These are phyloP conservation scores for Oceanodroma tethys DNA, from an alignment of 2,113 vertebrate genomes.

Conservation along the genomic window DNA sequence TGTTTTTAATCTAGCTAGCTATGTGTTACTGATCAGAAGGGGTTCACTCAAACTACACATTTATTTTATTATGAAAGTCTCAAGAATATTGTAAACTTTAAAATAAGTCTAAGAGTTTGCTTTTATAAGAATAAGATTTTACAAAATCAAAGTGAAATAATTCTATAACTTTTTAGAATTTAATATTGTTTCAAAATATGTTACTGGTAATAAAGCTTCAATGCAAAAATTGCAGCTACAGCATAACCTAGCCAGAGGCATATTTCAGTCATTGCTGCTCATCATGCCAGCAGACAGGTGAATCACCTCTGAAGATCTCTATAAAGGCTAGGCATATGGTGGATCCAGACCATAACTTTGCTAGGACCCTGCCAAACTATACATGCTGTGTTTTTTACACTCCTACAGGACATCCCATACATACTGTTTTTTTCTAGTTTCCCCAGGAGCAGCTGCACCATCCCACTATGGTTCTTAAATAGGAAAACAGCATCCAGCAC, in stretches of 20 bases:
- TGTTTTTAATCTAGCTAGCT: neutral
- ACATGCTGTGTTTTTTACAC: neutral
- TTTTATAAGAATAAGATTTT: neutral
- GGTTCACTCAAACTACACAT: neutral
- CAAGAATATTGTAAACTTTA: neutral
- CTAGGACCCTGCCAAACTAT: neutral
- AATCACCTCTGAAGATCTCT: neutral
- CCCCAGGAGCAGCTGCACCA: neutral
- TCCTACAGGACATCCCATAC: neutral
- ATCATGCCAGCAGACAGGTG: neutral
- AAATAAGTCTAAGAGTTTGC: neutral
- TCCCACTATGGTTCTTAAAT: neutral
- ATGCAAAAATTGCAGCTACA: neutral
- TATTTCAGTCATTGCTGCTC: neutral
- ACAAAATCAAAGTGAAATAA: neutral
- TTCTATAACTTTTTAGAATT: neutral
- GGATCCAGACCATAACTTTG: conserved; percentile 1
- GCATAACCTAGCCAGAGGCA: neutral
- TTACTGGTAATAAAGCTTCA: neutral
- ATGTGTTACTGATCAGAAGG: neutral
- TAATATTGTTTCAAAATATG: neutral
- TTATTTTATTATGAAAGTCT: neutral
- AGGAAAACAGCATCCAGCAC: neutral
- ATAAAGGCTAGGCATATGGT: neutral
- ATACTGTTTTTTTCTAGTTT: neutral